Percentiles rank a stretch among this genome's conserved stretches.
Evolutionary conservation across 2,797 vertebrate species (phyloP).

Genomic region (Mareca strepera): DNA sequence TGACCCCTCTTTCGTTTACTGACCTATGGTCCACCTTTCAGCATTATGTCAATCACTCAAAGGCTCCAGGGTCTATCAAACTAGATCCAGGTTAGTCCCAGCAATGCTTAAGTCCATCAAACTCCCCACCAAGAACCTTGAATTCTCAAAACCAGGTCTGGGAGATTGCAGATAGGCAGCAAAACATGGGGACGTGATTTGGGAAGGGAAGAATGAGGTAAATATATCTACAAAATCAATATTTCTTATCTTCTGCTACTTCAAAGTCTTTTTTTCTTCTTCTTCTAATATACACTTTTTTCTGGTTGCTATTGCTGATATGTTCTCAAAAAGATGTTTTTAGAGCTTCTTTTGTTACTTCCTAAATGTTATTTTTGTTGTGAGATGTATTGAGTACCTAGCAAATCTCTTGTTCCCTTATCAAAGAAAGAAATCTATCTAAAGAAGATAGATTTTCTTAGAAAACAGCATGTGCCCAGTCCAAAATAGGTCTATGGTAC

Average conservation of each 20-base stretch:
- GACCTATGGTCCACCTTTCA: accelerated
- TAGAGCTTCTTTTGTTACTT: not conserved
- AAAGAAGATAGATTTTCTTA: not conserved
- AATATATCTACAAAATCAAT: not conserved
- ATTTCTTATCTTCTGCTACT: not conserved
- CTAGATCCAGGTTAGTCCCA: not conserved
- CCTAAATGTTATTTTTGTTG: not conserved
- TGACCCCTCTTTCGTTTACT: not conserved
- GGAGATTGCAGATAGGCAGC: not conserved
- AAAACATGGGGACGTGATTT: not conserved
- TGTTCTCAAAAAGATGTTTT: not conserved
- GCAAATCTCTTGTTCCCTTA: not conserved
- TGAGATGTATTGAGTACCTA: not conserved
- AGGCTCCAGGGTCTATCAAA: not conserved
- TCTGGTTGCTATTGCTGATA: not conserved
- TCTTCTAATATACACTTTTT: not conserved
- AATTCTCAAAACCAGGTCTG: not conserved
- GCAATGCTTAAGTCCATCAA: not conserved
- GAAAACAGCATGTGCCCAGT: not conserved
- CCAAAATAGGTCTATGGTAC: not conserved
- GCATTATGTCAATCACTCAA: not conserved
- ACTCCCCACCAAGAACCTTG: accelerated
- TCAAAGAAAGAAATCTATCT: not conserved
- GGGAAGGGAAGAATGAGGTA: not conserved
- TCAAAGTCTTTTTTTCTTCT: not conserved